These are phyloP conservation scores for Caenorhabditis wallacei DNA, from an alignment of 2,888 invertebrate genomes.

Conservation along the genomic window DNA sequence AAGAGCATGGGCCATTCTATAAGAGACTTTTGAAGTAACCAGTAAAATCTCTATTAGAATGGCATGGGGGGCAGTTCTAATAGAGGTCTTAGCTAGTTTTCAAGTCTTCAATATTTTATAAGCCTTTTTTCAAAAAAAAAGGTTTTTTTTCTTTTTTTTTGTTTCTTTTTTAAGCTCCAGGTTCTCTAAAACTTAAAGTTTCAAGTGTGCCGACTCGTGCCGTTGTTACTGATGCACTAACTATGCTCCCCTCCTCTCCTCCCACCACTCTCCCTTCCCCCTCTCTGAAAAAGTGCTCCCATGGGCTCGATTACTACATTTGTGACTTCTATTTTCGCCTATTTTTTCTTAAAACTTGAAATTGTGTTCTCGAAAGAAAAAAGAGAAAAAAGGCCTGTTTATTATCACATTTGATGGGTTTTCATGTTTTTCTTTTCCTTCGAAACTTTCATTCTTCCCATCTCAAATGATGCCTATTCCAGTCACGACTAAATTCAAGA, in stretches of 20 bases:
- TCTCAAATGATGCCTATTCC: constrained; percentile 30
- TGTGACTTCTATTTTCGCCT: constrained; percentile 11
- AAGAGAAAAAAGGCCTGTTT: constrained; percentile 9
- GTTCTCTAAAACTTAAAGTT: neutral
- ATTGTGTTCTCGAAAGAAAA: constrained; percentile 16
- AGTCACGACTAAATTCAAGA: constrained; percentile 6
- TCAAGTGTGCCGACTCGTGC: neutral
- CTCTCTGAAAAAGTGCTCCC: constrained; percentile 35
- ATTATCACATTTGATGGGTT: constrained; percentile 37
- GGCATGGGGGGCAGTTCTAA: no score
- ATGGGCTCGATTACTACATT: constrained; percentile 57
- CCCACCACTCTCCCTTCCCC: neutral
- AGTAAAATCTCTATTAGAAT: no score
- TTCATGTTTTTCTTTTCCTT: constrained; percentile 9
- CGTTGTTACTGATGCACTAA: constrained; percentile 10
- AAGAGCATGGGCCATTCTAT: no score
- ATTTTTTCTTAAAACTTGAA: neutral
- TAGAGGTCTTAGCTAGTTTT: no score
- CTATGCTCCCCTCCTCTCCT: constrained; percentile 7
- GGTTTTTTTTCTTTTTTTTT: no score
- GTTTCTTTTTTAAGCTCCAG: neutral
- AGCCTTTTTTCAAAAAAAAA: no score
- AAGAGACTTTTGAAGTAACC: no score
- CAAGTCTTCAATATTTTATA: no score
- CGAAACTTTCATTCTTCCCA: neutral